These are phyloP conservation scores for Euura saliciscinereae DNA, from an alignment of 1,140 invertebrate species.

Conservation along the genomic window DNA sequence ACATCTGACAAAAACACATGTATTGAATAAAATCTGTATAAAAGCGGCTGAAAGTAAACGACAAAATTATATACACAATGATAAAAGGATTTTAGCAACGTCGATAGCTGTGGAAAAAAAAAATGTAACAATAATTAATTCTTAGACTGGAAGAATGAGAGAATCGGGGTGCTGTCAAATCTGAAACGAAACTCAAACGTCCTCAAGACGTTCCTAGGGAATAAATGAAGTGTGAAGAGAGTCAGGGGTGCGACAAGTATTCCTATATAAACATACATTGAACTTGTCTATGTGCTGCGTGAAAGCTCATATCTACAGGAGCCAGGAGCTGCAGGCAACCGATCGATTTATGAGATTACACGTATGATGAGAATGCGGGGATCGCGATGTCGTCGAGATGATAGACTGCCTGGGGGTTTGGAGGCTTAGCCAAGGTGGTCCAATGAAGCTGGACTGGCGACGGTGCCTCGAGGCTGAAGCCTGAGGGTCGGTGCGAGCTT, in stretches of 20 bases:
- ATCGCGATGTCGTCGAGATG: slow-evolving; percentile 73
- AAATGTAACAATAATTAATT: neutral
- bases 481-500: slow-evolving; percentile 19
- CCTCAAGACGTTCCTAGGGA: neutral
- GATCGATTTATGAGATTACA: slow-evolving; percentile 65
- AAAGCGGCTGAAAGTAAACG: slow-evolving; percentile 19
- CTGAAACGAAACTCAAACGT: neutral
- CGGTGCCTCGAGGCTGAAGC: slow-evolving; percentile 37
- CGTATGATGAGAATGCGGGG: slow-evolving; percentile 78
- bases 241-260: slow-evolving; percentile 18
- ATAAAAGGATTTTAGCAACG: slow-evolving; percentile 27
- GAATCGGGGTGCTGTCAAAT: neutral
- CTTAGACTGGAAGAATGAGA: neutral
- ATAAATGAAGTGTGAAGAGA: slow-evolving; percentile 17
- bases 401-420: slow-evolving; percentile 69
- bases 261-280: neutral
- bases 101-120: neutral
- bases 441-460: slow-evolving; percentile 56
- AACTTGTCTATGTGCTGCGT: slow-evolving; percentile 1
- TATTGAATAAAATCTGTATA: slow-evolving; percentile 10
- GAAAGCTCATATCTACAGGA: neutral
- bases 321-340: neutral
- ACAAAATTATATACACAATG: slow-evolving; percentile 19
- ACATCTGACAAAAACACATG: slow-evolving; percentile 59
- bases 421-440: slow-evolving; percentile 63